Evolutionary conservation across 2,113 vertebrate genomes (phyloP), one percentile per base, ranked within the genome.

Genomic region (Engraulis encrasicolus): DNA sequence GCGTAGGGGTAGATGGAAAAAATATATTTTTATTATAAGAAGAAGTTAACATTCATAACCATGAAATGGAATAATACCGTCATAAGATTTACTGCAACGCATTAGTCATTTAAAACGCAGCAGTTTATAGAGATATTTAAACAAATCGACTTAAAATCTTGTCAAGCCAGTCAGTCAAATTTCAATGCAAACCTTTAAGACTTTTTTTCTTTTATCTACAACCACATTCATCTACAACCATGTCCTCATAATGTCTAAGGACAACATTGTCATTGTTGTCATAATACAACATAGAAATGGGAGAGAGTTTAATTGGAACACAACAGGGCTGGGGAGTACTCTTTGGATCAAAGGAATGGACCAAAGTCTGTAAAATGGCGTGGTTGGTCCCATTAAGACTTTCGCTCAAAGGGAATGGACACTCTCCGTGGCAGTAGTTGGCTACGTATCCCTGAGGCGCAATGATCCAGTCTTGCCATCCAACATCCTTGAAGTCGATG

Each of bases 391-490:
- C 95, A 23, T 99, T 98, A 0, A 98, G 92, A 48, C 96, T 96
- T 0, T 97, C 95, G 0, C 95, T 95, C 18, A 97, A 92, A 0
- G 97, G 97, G 77, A 97, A 97, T 0, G 96, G 95, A 6, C 98
- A 99, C 20, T 97, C 95, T 0, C 98, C 98, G 14, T 97, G 90
- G 90, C 98, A 99, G 88, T 97, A 99, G 49, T 99, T 99, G 3
- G 98, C 97, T 93, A 97, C 85, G 93, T 98, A 99, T 14, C 98
- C 98, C 80, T 96, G 97, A 0, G 98, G 98, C 0, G 98, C 98
- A 1, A 99, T 98, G 87, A 99, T 96, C 98, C 98, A 99, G 83
- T 97, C 96, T 90, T 98, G 96, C 98, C 98, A 99, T 23, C 97
- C 97, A 2, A 99, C 95, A 0, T 99, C 98, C 4, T 94, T 96